Evolutionary conservation across 2,113 vertebrate genomes (phyloP).

Genomic region (Sterrhoptilus dennistouni): DNA sequence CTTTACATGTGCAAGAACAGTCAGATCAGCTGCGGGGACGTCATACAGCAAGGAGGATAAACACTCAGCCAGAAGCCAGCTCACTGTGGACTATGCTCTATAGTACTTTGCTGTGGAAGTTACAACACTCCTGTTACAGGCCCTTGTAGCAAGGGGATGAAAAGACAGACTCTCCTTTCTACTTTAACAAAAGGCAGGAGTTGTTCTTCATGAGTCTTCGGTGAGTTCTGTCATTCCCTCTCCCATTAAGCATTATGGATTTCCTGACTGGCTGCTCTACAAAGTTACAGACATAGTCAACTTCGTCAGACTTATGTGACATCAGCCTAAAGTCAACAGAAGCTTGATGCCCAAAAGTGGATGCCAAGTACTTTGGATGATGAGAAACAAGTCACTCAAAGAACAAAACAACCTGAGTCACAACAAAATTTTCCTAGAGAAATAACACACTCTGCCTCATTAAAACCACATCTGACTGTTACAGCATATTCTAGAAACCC

Average conservation of each 20-base stretch:
- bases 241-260: background rate
- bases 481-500: conserved; percentile 21
- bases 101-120: background rate
- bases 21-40: background rate
- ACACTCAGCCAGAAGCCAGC: background rate
- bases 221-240: background rate
- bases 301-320: background rate
- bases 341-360: conserved; percentile 2
- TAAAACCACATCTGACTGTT: conserved; percentile 9
- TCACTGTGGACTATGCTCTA: background rate
- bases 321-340: conserved; percentile 12
- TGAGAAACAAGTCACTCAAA: conserved; percentile 34
- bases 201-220: background rate
- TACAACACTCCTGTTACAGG: background rate
- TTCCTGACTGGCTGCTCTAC: conserved; percentile 18
- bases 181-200: background rate
- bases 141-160: background rate
- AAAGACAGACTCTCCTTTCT: background rate
- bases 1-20: background rate
- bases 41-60: background rate
- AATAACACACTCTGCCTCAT: conserved; percentile 12
- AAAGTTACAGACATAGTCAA: conserved; percentile 1
- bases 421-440: conserved; percentile 16
- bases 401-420: conserved; percentile 54
- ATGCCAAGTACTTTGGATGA: conserved; percentile 8